Evolutionary conservation across 2,797 vertebrate species (phyloP), one percentile per base, ranked within the genome.

Genomic region (Phalanger gymnotis): DNA sequence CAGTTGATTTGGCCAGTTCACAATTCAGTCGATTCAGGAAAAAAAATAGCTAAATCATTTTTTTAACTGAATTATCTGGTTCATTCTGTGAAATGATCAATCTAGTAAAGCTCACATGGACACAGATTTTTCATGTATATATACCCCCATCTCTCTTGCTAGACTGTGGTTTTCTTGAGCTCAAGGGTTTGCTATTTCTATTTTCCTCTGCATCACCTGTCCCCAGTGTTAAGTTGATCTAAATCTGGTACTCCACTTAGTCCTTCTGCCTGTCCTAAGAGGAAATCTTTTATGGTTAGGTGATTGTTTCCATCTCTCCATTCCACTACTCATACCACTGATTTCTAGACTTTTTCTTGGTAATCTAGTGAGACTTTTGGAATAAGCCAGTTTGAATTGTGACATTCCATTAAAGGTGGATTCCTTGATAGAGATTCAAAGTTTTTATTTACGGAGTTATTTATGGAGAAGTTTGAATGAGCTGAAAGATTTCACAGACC

Each of bases 401-500:
- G 52, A 53, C 52, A 34, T 90, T 90, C 52, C 19, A 34, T 90
- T 87, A 30, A 54, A 92, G 93, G 95, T n/a, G 31, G 14, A 87
- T 94, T 98, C 95, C 53, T 27, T 19, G 96, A 95, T 27, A 95
- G 94, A 97, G 87, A 93, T 52, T 96, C 95, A 90, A n/a, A 0
- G 51, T 34, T 4, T 58, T 90, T 61, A 93, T 95, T 90, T 54
- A 57, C 57, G 90, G 81, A 57, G 22, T 93, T n/a, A 40, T 19
- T n/a, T n/a, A n/a, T 40, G 2, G 81, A 93, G 47, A 91, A 73
- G 34, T 90, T 52, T 81, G 95, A 91, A 92, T 94, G 31, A 0
- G 53, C 91, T 16, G 90, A 0, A 14, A 91, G 91, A 13, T 90
- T 96, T 28, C 87, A 34, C n/a, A n/a, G 0, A 52, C 54, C 47